Base-by-base conservation (phyloP, 2,113 vertebrate species). In the Prionailurus viverrinus region DNA sequence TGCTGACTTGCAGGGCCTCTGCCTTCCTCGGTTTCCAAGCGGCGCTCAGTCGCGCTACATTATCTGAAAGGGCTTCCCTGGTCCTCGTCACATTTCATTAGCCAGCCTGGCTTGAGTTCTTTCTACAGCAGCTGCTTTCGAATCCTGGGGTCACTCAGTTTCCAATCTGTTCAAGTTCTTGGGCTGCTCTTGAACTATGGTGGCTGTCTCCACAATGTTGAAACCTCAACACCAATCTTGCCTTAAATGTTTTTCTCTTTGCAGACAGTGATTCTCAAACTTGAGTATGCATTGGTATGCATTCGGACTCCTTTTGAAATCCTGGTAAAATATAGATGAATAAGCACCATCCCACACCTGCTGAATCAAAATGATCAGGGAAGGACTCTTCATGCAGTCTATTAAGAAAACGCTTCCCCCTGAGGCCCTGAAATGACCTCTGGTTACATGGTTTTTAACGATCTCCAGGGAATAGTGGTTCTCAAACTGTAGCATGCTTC, bases 121-220 rank as follows among this genome's bases (percentile, higher is more conserved):
- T 92, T 88, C 68, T 79, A 15, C 2, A 89, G 65, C 25, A 90
- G 58, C 41, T 92, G 25, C 45, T 94, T 95, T 74, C 76, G 80
- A 41, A 95, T 94, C 29, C n/a, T 69, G 45, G 6, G 12, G 14
- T 66, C 83, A 27, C 21, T 83, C 39, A 27, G 1, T 87, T 95
- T 83, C 31, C 36, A 90, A 5, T 48, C 33, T 84, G 39, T 65
- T 92, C 53, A 61, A 68, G n/a, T 31, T 29, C 29, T 29, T 31
- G 45, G 25, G 12, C 18, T 82, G 27, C 73, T 73, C 55, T 48
- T 41, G 48, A 39, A 74, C 84, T 79, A 33, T 61, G 58, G 7
- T 83, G 19, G 6, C 39, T 94, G 39, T n/a, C 53, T 65, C 31
- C 41, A 76, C 27, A 31, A 12, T 31, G 10, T 41, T 84, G 15